phyloP scores from a whole-genome alignment of 2,113 vertebrate species.

The Bubo blakistoni region DNA sequence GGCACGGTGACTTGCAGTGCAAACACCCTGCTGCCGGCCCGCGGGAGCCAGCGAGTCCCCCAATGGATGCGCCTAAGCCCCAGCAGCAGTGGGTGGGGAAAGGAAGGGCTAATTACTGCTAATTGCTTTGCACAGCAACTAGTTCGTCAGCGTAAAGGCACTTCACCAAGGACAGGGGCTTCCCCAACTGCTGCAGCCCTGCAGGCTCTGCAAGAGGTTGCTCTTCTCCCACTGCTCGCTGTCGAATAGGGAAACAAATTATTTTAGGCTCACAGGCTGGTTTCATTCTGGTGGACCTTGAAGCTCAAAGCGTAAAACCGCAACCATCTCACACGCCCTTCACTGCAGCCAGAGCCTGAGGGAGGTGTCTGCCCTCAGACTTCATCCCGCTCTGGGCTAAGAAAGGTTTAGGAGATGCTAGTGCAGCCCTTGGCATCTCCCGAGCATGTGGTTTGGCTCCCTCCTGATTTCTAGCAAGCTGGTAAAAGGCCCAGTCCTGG shows the following conservation, averaged over 20 bases:
- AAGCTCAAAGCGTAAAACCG: not conserved
- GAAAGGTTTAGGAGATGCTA: not conserved
- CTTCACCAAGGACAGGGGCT: not conserved
- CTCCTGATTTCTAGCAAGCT: not conserved
- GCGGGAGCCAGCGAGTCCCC: too few relatives aligned
- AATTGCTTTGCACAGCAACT: not conserved
- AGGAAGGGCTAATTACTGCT: not conserved
- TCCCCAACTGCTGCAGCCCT: rapidly evolving
- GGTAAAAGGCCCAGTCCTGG: not conserved
- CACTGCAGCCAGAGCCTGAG: not conserved
- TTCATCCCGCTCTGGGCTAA: not conserved
- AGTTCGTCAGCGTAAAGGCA: not conserved
- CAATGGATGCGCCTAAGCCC: too few relatives aligned
- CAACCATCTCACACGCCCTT: not conserved
- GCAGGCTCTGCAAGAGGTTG: too few relatives aligned
- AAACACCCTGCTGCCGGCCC: not conserved
- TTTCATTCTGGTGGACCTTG: not conserved
- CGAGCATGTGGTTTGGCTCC: not conserved
- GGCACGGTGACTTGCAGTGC: not conserved
- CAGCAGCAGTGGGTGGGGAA: too few relatives aligned
- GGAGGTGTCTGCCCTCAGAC: not conserved
- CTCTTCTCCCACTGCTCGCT: not conserved
- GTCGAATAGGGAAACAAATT: not conserved
- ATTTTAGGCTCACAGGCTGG: not conserved
- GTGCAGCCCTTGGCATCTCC: not conserved